phyloP scores from a whole-genome alignment of 1,140 invertebrate genomes.

The Parapsyche elsis region DNA sequence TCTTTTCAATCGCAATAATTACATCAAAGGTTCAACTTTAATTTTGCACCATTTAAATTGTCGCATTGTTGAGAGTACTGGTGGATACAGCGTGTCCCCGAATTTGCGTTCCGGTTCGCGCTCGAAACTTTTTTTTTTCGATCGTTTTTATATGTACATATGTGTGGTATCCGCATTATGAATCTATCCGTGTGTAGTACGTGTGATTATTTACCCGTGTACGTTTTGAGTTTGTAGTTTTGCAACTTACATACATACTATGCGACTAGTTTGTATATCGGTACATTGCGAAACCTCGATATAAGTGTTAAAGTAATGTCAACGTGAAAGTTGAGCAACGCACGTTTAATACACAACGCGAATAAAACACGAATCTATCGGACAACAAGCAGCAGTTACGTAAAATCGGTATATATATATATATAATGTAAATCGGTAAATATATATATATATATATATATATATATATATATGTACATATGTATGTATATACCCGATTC shows the following conservation, averaged over 20 bases:
- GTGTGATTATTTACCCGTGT: too few species aligned
- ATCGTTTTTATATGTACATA: too few species aligned
- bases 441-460: neutral
- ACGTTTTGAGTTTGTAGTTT: neutral
- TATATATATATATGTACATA: neutral
- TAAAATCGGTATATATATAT: neutral
- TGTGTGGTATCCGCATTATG: too few species aligned
- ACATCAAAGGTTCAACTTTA: too few species aligned
- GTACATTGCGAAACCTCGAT: conserved; percentile 8
- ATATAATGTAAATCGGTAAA: neutral
- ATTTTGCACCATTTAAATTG: too few species aligned
- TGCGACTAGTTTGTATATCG: neutral
- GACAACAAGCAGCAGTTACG: neutral
- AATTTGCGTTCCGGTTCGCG: too few species aligned
- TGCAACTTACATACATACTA: too few species aligned
- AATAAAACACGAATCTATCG: neutral
- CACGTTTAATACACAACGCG: neutral
- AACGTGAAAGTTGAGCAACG: conserved; percentile 30
- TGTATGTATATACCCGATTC: neutral
- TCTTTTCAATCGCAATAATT: too few species aligned
- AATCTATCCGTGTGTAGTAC: too few species aligned
- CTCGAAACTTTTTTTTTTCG: too few species aligned
- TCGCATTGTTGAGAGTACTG: too few species aligned
- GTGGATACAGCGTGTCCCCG: too few species aligned
- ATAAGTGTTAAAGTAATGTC: conserved; percentile 30